phyloP scores from a whole-genome alignment of 2,888 invertebrate genomes.

The Drosophila crucigera region DNA sequence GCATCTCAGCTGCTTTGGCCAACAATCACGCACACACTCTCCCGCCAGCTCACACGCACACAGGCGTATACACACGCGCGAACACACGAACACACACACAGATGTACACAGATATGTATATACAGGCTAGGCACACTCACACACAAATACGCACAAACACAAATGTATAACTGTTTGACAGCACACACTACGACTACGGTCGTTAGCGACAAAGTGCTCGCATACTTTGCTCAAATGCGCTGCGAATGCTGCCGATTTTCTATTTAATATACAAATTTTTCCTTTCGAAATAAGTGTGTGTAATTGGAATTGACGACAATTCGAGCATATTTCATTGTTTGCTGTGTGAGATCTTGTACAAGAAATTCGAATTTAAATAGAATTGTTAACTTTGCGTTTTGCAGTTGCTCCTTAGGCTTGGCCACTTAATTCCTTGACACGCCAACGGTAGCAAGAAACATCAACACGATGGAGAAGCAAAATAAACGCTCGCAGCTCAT shows the following conservation, averaged over 20 bases:
- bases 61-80: constrained; percentile 20
- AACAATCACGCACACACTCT: constrained; percentile 36
- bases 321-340: not conserved
- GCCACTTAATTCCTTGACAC: constrained; percentile 31
- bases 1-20: constrained; percentile 76
- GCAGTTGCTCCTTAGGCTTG: constrained; percentile 27
- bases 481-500: constrained; percentile 83
- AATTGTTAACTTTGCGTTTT: constrained; percentile 7
- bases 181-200: constrained; percentile 65
- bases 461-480: constrained; percentile 78
- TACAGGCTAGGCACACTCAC: not conserved
- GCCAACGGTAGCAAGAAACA: constrained; percentile 34
- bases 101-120: constrained; percentile 10
- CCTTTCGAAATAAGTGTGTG: constrained; percentile 25
- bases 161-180: constrained; percentile 56
- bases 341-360: not conserved
- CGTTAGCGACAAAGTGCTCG: constrained; percentile 58
- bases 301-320: not conserved
- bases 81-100: constrained; percentile 21
- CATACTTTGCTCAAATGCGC: constrained; percentile 56
- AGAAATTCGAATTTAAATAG: not conserved
- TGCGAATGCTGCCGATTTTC: constrained; percentile 63
- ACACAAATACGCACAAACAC: constrained; percentile 29
- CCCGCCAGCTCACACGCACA: constrained; percentile 27
- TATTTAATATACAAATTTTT: constrained; percentile 51